Base-by-base conservation (phyloP, 2,888 invertebrate species). In the Rhingia rostrata region DNA sequence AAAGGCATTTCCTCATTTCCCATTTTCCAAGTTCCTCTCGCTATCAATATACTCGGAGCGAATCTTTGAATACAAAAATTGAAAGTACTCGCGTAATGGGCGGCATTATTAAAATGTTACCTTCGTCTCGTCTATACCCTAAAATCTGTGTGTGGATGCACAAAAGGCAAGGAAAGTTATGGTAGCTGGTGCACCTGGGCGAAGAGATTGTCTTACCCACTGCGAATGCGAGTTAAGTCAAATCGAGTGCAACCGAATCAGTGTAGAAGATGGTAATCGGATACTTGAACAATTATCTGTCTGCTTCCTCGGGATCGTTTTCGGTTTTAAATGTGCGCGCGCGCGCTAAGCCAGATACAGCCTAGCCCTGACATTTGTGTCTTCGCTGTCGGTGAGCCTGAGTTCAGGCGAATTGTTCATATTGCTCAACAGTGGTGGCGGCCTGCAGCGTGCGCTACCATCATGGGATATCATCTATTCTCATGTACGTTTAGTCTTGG, bases 1-100 rank as follows among this genome's bases (percentile, higher is more conserved):
- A 84, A 84, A 84, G 66, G 84, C 49, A 79, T 45, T 84, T 84
- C 78, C 83, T 73, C 83, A 79, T 84, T 84, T 84, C 79, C 70
- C 64, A 75, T 75, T 81, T 81, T 6, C 45, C 53, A 47, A 56
- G 49, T 73, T 67, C 63, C 69, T 63, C 75, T 82, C 41, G 45
- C 67, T 60, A 37, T 67, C 66, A 6, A 37, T 2, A 1, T 12
- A 61, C 30, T 7, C n/a, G 22, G 33, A n/a, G 30, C 30, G 35
- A 53, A 63, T 37, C 39, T 51, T 43, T 35, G 45, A 35, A 51
- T 56, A 45, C 63, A 79, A 67, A 75, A 66, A 75, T 22, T 81
- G 85, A 85, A 85, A 80, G 85, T 58, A 56, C 22, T 35, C 9
- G 22, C 22, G 37, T 75, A 81, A 80, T 77, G 49, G 77, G 51